Evolutionary conservation across 2,113 vertebrate genomes (phyloP).

Genomic region (Bubalus kerabau): DNA sequence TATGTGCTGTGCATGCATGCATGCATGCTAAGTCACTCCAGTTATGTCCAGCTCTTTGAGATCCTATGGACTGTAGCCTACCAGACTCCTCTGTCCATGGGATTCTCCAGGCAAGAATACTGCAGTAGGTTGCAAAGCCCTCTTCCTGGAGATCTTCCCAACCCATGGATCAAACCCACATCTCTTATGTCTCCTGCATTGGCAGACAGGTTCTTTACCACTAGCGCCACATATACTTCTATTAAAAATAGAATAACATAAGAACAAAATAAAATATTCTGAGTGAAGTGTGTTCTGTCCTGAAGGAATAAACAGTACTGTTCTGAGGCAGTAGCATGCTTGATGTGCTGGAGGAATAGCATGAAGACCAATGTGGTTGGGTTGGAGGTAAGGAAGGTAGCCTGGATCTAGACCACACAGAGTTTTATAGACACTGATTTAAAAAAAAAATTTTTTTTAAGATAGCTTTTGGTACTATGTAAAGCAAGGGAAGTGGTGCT

Average conservation of each 20-base stretch:
- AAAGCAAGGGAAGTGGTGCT: background rate
- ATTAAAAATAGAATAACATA: background rate
- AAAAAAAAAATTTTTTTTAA: background rate
- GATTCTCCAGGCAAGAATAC: background rate
- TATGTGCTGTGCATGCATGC: background rate
- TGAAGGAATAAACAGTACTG: background rate
- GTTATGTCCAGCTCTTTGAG: background rate
- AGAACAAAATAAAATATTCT: background rate
- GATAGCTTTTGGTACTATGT: background rate
- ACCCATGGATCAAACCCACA: fast-evolving
- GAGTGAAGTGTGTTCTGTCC: background rate
- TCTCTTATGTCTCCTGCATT: background rate
- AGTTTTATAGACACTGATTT: background rate
- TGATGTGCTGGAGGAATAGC: background rate
- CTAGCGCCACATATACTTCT: background rate
- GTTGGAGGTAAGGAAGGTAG: background rate
- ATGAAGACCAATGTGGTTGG: background rate
- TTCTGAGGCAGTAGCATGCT: background rate
- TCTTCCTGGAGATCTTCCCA: background rate
- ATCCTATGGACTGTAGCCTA: background rate
- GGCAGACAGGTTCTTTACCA: background rate
- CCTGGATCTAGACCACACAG: background rate
- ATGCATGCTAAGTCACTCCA: background rate
- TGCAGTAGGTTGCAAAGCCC: background rate
- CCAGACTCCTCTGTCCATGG: background rate